Percentiles rank a stretch among this genome's conserved stretches.
Conservation (phyloP, 2,113 vertebrate genomes). For the Salvelinus fontinalis region DNA sequence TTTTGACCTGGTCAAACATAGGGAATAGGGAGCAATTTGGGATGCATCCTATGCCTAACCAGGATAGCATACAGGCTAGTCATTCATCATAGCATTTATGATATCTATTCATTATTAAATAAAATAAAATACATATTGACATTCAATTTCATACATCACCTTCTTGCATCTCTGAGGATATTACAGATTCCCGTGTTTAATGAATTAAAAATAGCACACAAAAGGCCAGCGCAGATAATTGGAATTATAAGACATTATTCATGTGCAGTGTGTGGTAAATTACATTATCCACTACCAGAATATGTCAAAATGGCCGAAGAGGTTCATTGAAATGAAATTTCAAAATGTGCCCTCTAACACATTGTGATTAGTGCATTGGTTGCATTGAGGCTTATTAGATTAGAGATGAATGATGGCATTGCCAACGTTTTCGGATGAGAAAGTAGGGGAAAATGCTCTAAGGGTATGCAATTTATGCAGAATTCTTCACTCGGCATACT, state of each 20-base stretch:
- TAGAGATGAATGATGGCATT: constrained; percentile 40
- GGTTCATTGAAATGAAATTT: constrained; percentile 45
- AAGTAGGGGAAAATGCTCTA: constrained; percentile 28
- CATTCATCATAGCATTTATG: not conserved
- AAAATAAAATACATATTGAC: not conserved
- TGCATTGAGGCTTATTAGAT: constrained; percentile 40
- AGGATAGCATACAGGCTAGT: not conserved
- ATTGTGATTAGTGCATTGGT: constrained; percentile 46
- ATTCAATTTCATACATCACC: not conserved
- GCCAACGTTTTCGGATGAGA: constrained; percentile 26
- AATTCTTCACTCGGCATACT: constrained; percentile 13
- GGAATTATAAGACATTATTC: constrained; percentile 38
- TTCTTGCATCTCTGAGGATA: not conserved
- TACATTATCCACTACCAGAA: constrained; percentile 28
- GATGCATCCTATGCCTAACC: no score
- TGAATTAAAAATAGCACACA: constrained; percentile 34
- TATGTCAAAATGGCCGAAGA: constrained; percentile 33
- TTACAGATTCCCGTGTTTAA: constrained; percentile 30
- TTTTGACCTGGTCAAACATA: no score
- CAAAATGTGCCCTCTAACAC: constrained; percentile 25
- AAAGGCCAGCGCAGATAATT: constrained; percentile 35
- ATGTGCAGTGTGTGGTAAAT: constrained; percentile 33
- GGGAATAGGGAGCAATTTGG: no score
- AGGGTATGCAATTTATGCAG: constrained; percentile 27
- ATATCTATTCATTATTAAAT: not conserved